These are phyloP conservation scores for Grammomys surdaster DNA, from an alignment of 2,113 vertebrate species.

Conservation along the genomic window DNA sequence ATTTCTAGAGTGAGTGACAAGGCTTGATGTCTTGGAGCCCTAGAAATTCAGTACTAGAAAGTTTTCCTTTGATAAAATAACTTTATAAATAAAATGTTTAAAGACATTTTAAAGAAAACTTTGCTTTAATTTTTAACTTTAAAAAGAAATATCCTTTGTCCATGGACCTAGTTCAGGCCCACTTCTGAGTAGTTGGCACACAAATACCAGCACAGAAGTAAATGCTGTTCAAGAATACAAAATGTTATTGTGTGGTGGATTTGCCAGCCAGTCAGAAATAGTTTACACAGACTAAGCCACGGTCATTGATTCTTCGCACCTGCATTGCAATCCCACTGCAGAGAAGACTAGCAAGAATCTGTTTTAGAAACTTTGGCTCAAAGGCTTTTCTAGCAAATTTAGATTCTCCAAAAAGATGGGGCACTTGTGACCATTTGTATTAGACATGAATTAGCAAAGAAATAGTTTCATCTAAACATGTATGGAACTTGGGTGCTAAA, in stretches of 20 bases:
- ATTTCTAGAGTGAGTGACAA: background rate
- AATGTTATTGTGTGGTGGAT: background rate
- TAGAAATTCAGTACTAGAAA: background rate
- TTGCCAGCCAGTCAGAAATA: background rate
- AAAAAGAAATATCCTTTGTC: constrained; percentile 28
- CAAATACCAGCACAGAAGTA: background rate
- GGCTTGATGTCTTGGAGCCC: background rate
- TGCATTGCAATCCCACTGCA: background rate
- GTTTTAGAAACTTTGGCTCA: background rate
- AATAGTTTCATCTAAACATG: background rate
- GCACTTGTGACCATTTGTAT: background rate
- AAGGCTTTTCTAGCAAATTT: background rate
- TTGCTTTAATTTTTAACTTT: constrained; percentile 31
- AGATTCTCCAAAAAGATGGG: background rate
- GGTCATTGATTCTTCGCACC: background rate
- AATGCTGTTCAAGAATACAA: constrained; percentile 25
- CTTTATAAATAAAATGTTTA: background rate
- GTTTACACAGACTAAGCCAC: background rate
- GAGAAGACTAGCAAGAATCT: background rate
- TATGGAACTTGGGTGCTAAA: background rate
- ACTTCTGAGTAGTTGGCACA: constrained; percentile 1
- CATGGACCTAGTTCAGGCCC: background rate
- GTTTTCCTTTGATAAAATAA: constrained; percentile 56
- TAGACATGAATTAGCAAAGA: background rate
- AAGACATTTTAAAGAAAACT: background rate